Evolutionary conservation across 2,888 invertebrate species (phyloP), one percentile per base, ranked within the genome.

Genomic region (Carpatolechia fugitivella): DNA sequence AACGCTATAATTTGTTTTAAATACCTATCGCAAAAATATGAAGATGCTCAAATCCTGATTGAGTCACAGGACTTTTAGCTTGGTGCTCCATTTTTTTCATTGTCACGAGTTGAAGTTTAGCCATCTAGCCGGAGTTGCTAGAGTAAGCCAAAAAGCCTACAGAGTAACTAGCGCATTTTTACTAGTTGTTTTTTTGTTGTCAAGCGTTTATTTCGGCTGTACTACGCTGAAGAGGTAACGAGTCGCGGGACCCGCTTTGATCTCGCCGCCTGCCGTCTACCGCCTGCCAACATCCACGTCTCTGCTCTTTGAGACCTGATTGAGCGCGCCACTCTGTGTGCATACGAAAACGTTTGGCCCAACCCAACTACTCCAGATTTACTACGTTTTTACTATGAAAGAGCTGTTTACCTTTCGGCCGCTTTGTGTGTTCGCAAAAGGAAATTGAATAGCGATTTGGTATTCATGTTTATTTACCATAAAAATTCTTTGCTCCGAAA

Each of bases 241-340:
- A 24, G 24, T 24, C n/a, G n/a, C n/a, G n/a, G 24, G 40, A 18
- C 10, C 65, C 70, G 41, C 85, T 85, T 85, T 85, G 84, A 85
- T 82, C 82, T 78, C 67, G 60, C 69, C 68, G 29, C 44, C 24
- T n/a, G 24, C 3, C 24, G 24, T 24, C 24, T 8, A 10, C 38
- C 38, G 38, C 38, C 38, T 14, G 11, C 29, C 44, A 69, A 64
- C 74, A 73, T 76, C 74, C 69, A 59, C n/a, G n/a, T n/a, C n/a
- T n/a, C n/a, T n/a, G n/a, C n/a, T n/a, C 87, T 85, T 85, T 85
- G 84, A 82, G 74, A 82, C 73, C 83, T 87, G 87, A 87, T 87
- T 87, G 87, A 86, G 85, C 84, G 80, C 78, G 81, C 78, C 77
- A 70, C 77, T 78, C 79, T 82, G 76, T 85, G 80, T 85, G 86